Evolutionary conservation across 2,113 vertebrate species (phyloP).

Genomic region (Poicephalus gulielmi): DNA sequence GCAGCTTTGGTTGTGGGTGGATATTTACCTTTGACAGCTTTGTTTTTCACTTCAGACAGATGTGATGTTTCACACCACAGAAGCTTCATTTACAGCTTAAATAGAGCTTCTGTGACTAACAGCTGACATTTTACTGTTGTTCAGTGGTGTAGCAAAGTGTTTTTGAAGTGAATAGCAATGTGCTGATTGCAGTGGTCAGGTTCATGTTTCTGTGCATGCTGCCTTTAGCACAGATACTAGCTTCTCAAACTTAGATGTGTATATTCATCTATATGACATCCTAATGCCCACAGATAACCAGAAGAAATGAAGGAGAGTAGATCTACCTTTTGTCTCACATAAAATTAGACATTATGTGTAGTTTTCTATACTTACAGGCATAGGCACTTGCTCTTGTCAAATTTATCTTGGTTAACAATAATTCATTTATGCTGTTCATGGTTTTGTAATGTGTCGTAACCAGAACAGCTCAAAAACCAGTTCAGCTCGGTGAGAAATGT

Average conservation of each 20-base stretch:
- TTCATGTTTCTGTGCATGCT: background rate
- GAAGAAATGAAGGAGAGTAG: background rate
- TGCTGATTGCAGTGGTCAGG: background rate
- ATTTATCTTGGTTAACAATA: no score
- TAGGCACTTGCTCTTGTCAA: no score
- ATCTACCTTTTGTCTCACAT: background rate
- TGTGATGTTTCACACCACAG: background rate
- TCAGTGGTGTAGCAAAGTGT: background rate
- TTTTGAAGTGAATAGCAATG: background rate
- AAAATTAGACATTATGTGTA: no score
- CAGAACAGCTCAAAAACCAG: background rate
- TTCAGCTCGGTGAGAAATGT: background rate
- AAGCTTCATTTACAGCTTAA: background rate
- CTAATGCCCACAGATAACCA: background rate
- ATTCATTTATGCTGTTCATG: no score
- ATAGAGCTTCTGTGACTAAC: background rate
- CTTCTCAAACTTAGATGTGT: background rate
- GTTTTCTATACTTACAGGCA: no score
- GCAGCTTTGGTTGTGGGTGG: background rate
- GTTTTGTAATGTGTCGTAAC: no score
- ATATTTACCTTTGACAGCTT: background rate
- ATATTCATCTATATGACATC: background rate
- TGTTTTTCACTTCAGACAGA: background rate
- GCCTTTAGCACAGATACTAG: rapidly evolving
- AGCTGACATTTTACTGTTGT: background rate